A percentile compares a stretch with the other conserved stretches of the same genome.
phyloP scores from a whole-genome alignment of 2,113 vertebrate genomes.

The Phycodurus eques region DNA sequence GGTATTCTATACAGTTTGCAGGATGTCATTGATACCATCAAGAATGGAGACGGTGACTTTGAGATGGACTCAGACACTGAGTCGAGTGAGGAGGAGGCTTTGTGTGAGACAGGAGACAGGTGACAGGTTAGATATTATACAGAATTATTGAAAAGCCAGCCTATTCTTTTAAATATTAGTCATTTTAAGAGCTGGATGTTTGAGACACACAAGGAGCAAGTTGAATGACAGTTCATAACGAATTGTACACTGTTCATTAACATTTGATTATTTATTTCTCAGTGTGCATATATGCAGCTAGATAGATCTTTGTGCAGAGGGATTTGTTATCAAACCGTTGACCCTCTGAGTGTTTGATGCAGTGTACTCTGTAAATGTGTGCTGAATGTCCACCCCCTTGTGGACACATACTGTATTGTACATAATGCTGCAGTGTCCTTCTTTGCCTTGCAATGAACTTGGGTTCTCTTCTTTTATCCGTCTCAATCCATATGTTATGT shows the following conservation, averaged over 20 bases:
- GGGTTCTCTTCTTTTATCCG: background rate
- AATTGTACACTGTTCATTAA: background rate
- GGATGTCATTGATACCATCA: too few relatives aligned
- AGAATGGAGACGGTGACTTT: too few relatives aligned
- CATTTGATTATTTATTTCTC: background rate
- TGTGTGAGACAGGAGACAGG: background rate
- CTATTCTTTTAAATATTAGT: background rate
- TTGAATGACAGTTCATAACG: background rate
- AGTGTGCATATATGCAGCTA: background rate
- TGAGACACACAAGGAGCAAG: background rate
- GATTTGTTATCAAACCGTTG: background rate
- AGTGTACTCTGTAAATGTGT: background rate
- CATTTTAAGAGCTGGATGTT: background rate
- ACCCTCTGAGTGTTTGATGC: background rate
- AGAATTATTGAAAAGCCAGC: background rate
- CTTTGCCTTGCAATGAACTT: background rate
- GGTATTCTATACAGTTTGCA: too few relatives aligned
- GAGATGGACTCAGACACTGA: too few relatives aligned
- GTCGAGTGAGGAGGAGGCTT: too few relatives aligned
- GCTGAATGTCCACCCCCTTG: constrained; percentile 2
- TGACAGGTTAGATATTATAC: background rate
- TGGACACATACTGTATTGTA: background rate
- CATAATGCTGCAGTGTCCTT: background rate
- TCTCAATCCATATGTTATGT: background rate
- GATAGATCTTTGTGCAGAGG: background rate